phyloP scores from a whole-genome alignment of 2,888 invertebrate genomes.

The Endotricha flammealis region DNA sequence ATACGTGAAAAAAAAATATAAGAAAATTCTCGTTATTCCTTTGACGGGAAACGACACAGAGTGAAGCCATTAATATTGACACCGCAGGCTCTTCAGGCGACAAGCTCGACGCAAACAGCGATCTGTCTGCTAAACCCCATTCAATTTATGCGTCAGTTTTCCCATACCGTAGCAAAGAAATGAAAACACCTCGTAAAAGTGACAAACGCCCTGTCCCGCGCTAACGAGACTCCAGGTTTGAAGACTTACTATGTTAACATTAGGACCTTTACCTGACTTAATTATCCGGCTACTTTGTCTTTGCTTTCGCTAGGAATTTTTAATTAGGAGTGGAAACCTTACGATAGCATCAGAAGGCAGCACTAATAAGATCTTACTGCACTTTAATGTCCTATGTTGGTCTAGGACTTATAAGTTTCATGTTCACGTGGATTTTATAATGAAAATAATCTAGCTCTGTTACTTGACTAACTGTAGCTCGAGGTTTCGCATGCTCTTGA shows the following conservation, averaged over 20 bases:
- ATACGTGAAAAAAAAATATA: too few species aligned
- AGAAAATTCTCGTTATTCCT: not conserved
- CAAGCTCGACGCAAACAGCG: slow-evolving; percentile 25
- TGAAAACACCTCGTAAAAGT: slow-evolving; percentile 28
- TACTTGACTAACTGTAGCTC: too few species aligned
- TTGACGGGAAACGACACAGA: slow-evolving; percentile 7
- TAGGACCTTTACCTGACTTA: slow-evolving; percentile 25
- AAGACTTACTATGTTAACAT: slow-evolving; percentile 27
- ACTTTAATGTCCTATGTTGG: too few species aligned
- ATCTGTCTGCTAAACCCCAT: slow-evolving; percentile 34
- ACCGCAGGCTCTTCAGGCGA: slow-evolving; percentile 15
- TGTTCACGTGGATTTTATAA: too few species aligned
- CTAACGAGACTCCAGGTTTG: slow-evolving; percentile 46
- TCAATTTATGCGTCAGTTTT: slow-evolving; percentile 39
- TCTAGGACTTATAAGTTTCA: too few species aligned
- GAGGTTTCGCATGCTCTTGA: too few species aligned
- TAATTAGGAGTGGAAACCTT: slow-evolving; percentile 24
- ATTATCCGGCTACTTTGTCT: slow-evolving; percentile 32
- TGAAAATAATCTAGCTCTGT: too few species aligned
- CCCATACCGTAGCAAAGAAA: slow-evolving; percentile 23
- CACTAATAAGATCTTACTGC: not conserved
- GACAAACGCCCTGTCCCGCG: slow-evolving; percentile 32
- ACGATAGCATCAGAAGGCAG: slow-evolving; percentile 1
- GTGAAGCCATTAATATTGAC: slow-evolving; percentile 18
- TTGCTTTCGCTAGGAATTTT: slow-evolving; percentile 29